A percentile compares a stretch with the other conserved stretches of the same genome.
phyloP scores from a whole-genome alignment of 2,888 invertebrate genomes.

The Drosophila incognita region DNA sequence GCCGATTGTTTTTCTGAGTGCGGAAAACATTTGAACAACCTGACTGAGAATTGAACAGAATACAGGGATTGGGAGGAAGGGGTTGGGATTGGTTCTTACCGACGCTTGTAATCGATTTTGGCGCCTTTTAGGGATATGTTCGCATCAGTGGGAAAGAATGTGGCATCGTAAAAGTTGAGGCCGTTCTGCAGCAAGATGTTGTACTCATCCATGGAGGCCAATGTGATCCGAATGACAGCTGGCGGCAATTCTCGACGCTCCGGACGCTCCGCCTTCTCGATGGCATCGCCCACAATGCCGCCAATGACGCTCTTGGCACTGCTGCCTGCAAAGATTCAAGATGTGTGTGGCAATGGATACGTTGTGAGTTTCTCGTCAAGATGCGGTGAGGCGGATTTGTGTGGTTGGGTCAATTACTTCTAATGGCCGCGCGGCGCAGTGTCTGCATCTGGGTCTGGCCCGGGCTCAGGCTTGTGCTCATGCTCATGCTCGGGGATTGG shows the following conservation, averaged over 20 bases:
- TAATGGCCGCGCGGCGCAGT: constrained; percentile 67
- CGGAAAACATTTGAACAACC: background rate
- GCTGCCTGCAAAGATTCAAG: constrained; percentile 41
- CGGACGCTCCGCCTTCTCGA: constrained; percentile 69
- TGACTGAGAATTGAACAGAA: background rate
- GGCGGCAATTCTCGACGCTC: constrained; percentile 86
- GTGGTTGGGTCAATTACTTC: constrained; percentile 61
- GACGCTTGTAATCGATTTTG: constrained; percentile 86
- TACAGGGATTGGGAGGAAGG: background rate
- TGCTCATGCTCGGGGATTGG: constrained; percentile 36
- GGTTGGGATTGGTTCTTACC: constrained; percentile 65
- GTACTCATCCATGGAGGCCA: constrained; percentile 91
- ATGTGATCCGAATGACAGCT: constrained; percentile 90
- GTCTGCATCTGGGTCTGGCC: constrained; percentile 61
- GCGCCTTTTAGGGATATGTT: constrained; percentile 88
- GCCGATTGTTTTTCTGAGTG: background rate
- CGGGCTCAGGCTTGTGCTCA: constrained; percentile 14
- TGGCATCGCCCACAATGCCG: constrained; percentile 62
- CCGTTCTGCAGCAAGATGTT: constrained; percentile 93
- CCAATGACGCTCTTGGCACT: constrained; percentile 52
- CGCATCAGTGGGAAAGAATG: constrained; percentile 93
- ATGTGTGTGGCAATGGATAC: background rate
- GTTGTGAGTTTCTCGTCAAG: background rate
- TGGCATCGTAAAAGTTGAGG: constrained; percentile 94
- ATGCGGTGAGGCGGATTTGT: constrained; percentile 3